Evolutionary conservation across 1,140 invertebrate species (phyloP).

Genomic region (Dolichoris vasculosae): DNA sequence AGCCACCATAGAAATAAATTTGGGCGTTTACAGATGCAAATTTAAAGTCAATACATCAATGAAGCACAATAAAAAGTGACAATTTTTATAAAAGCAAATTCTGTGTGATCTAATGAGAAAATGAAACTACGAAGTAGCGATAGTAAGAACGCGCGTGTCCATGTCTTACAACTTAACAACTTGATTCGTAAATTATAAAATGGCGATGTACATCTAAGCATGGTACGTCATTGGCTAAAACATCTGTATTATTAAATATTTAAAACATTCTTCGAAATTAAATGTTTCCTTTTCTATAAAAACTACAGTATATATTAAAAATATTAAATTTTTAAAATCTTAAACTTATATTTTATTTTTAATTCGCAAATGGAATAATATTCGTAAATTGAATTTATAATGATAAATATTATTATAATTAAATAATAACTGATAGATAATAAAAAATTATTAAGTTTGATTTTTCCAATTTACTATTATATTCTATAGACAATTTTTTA

Average conservation of each 20-base stretch:
- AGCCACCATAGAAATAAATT: not conserved
- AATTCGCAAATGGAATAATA: no score
- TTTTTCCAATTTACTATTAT: no score
- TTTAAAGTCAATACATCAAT: not conserved
- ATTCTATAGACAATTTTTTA: no score
- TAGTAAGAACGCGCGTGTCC: not conserved
- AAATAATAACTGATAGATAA: no score
- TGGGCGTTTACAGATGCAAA: not conserved
- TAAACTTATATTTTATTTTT: no score
- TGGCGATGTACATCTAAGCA: not conserved
- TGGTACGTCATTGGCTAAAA: not conserved
- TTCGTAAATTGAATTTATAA: not conserved
- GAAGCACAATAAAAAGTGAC: not conserved
- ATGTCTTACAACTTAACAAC: not conserved
- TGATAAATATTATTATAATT: no score
- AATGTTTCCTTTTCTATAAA: no score
- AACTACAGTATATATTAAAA: no score
- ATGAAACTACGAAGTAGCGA: not conserved
- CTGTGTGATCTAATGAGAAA: not conserved
- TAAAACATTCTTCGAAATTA: no score
- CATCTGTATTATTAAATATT: no score
- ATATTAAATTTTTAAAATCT: no score
- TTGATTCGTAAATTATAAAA: not conserved
- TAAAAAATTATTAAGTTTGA: no score
- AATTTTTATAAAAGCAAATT: not conserved